These are phyloP conservation scores for Saiga tatarica DNA, from an alignment of 2,113 vertebrate species.

Conservation along the genomic window DNA sequence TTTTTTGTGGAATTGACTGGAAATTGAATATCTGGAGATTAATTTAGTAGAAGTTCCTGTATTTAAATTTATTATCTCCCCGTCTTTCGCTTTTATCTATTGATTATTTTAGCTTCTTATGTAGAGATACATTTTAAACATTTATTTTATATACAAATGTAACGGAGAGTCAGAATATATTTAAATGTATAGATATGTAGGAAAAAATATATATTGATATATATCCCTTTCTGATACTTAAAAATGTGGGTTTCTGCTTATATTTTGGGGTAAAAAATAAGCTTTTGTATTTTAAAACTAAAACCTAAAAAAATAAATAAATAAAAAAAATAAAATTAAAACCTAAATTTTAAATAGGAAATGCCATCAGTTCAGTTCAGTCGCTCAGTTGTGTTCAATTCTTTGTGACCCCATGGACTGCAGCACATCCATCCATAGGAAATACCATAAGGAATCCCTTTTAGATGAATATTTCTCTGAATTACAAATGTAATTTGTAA, in stretches of 20 bases:
- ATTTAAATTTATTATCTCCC: not conserved
- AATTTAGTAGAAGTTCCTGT: not conserved
- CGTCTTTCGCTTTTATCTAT: not conserved
- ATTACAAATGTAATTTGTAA: conserved; percentile 12
- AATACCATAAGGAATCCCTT: not conserved
- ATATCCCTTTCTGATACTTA: not conserved
- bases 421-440: not conserved
- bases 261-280: not conserved
- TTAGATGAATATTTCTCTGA: conserved; percentile 14
- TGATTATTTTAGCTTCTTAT: not conserved
- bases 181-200: not conserved
- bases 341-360: conserved; percentile 44
- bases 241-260: not conserved
- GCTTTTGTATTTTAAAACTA: not conserved
- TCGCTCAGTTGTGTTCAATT: not conserved
- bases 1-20: not conserved
- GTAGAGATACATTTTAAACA: not conserved
- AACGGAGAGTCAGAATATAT: conserved; percentile 6
- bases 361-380: not conserved
- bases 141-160: conserved; percentile 2
- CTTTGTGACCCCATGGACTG: not conserved
- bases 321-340: too few species aligned
- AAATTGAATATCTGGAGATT: conserved; percentile 15
- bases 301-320: too few species aligned
- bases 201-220: not conserved